Base-by-base conservation (phyloP, 2,888 invertebrate species). In the Cataglyphis rosenhaueri region DNA sequence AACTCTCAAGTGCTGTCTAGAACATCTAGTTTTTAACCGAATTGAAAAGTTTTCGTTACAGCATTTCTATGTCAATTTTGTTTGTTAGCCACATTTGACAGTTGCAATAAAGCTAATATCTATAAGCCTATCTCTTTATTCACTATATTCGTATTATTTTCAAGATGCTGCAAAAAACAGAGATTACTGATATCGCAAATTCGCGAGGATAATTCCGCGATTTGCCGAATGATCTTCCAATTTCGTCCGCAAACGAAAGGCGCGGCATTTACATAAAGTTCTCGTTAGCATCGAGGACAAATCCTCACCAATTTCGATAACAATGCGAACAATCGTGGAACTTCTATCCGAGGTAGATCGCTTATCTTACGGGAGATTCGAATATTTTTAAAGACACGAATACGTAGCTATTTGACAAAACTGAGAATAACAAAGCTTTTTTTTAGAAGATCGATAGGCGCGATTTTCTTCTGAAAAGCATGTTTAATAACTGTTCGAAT, bases 191-290 rank as follows among this genome's bases (percentile, higher is more conserved):
- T 59, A 57, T 70, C 41, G 32, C 21, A 71, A 44, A 44, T 44
- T 70, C 44, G 59, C 32, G 10, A 41, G 21, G 38, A 70, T 59
- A 44, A 71, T 71, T 59, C 44, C 25, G 44, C 44, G 55, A 71
- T 79, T 71, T 44, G 44, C 29, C 18, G 44, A 59, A 18, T 21
- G 57, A 41, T 78, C 18, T 59, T 59, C 35, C 78, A 79, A 70
- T 70, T 78, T 59, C 59, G 21, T 70, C 21, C 8, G 57, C 57
- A 59, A 79, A 78, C 44, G 78, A 21, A 70, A 59, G 57, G 12
- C 71, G 35, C 25, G 35, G 10, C 35, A 86, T 88, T 86, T 87
- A 78, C 86, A 85, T 88, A 85, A 82, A 88, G 76, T 84, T 66
- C 86, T 83, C 88, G 85, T 88, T 85, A 88, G 74, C 81, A 57